Evolutionary conservation across 1,140 invertebrate species (phyloP).

Genomic region (Rhyzopertha dominica): DNA sequence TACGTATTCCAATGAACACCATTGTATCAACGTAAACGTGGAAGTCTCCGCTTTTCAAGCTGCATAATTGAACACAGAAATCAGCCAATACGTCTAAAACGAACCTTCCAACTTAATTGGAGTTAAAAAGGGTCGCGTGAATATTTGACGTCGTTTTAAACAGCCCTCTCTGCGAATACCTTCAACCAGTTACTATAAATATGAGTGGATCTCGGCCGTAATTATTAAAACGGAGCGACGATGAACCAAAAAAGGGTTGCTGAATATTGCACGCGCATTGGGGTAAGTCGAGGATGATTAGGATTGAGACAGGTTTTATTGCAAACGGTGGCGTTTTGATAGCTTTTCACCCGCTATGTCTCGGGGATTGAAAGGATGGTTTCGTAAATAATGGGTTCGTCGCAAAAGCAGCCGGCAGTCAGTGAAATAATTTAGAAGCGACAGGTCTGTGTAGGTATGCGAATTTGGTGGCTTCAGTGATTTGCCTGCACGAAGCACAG

Average conservation of each 20-base stretch:
- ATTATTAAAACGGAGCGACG: conserved; percentile 23
- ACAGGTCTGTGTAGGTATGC: too few relatives aligned
- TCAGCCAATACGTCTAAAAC: too few relatives aligned
- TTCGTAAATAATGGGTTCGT: too few relatives aligned
- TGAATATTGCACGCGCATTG: conserved; percentile 18
- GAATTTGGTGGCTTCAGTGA: too few relatives aligned
- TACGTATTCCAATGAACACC: too few relatives aligned
- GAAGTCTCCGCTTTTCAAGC: too few relatives aligned
- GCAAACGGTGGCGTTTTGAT: conserved; percentile 8
- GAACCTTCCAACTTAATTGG: conserved; percentile 25
- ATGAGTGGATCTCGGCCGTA: conserved; percentile 15
- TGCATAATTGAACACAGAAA: too few relatives aligned
- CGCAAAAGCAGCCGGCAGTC: too few relatives aligned
- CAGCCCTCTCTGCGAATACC: conserved; percentile 15
- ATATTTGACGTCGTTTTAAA: conserved; percentile 22
- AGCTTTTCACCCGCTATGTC: conserved; percentile 7
- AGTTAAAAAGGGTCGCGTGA: conserved; percentile 26
- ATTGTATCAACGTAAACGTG: too few relatives aligned
- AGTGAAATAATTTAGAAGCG: too few relatives aligned
- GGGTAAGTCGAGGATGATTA: conserved; percentile 20
- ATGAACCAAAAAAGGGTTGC: conserved; percentile 20
- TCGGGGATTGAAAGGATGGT: not conserved
- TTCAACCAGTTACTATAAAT: conserved; percentile 13
- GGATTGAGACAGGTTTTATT: conserved; percentile 13
- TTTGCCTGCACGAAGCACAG: too few relatives aligned